Conservation (phyloP, 2,797 vertebrate species). For the Heliangelus exortis region DNA sequence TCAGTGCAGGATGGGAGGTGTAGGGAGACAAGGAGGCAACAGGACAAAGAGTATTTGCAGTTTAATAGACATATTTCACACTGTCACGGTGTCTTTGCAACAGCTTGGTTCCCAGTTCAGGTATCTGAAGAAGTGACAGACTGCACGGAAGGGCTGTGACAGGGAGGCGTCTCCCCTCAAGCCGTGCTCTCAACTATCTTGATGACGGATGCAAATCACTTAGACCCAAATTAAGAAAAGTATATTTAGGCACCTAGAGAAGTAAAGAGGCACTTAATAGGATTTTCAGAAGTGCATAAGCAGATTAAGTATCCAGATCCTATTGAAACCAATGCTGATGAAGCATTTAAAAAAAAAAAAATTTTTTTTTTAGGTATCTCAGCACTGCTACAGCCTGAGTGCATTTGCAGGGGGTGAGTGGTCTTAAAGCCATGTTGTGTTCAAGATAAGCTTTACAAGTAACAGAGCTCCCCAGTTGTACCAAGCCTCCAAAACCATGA, state of each 20-base stretch:
- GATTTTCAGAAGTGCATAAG: slow-evolving; percentile 65
- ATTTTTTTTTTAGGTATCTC: not conserved
- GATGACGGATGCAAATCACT: slow-evolving; percentile 52
- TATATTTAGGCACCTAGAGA: slow-evolving; percentile 68
- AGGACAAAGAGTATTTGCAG: not conserved
- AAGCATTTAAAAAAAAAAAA: not conserved
- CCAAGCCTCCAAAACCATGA: not conserved
- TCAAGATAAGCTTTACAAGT: slow-evolving; percentile 4
- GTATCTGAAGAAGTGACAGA: slow-evolving; percentile 36
- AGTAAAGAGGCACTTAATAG: slow-evolving; percentile 68
- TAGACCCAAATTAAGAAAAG: slow-evolving; percentile 52
- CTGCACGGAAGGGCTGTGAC: slow-evolving; percentile 30
- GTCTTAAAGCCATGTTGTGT: not conserved
- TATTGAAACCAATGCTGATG: slow-evolving; percentile 35
- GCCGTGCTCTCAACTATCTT: not conserved
- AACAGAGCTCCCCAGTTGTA: not conserved
- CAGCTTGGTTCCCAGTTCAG: not conserved
- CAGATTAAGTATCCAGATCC: slow-evolving; percentile 52
- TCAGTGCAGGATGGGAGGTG: fast-evolving
- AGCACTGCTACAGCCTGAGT: not conserved
- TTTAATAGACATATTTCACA: slow-evolving; percentile 15
- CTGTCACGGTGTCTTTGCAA: not conserved
- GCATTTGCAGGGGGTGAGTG: not conserved
- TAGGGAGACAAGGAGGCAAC: not conserved
- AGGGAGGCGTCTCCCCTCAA: not conserved